These are phyloP conservation scores for Ashinkailepas kermadecensis DNA, from an alignment of 2,888 invertebrate genomes.

Conservation along the genomic window DNA sequence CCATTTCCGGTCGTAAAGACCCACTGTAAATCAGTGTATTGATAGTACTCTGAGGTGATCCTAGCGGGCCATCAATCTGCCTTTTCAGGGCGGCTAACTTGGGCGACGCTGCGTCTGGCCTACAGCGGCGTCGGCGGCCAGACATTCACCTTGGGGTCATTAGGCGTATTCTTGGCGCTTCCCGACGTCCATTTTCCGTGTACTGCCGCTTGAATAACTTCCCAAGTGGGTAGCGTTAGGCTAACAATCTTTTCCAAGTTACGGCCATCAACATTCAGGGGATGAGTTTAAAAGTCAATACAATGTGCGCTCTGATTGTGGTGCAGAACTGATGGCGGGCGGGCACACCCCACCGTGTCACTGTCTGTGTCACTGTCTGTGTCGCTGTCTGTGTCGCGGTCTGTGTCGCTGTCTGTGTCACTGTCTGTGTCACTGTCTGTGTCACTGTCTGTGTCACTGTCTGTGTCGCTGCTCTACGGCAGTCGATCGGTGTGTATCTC, in stretches of 20 bases:
- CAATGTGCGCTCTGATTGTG: too few relatives aligned
- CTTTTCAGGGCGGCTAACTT: constrained; percentile 6
- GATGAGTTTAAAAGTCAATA: too few relatives aligned
- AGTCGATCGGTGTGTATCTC: too few relatives aligned
- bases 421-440: too few relatives aligned
- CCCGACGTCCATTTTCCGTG: neutral
- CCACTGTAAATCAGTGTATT: neutral
- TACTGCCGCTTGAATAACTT: neutral
- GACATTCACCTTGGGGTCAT: neutral
- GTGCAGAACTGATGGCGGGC: too few relatives aligned
- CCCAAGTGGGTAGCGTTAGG: neutral
- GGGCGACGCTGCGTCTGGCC: neutral
- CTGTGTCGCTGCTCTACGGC: too few relatives aligned
- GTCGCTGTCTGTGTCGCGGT: too few relatives aligned
- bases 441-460: too few relatives aligned
- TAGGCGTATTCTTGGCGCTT: neutral
- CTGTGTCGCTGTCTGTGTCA: too few relatives aligned
- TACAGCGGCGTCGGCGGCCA: neutral
- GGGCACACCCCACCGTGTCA: too few relatives aligned
- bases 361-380: too few relatives aligned
- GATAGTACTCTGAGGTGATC: constrained; percentile 15
- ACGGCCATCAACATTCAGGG: too few relatives aligned
- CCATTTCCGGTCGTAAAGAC: neutral
- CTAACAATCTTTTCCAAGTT: neutral
- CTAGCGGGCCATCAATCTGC: constrained; percentile 24